Evolutionary conservation across 2,113 vertebrate species (phyloP).

Genomic region (Glaucidium brasilianum): DNA sequence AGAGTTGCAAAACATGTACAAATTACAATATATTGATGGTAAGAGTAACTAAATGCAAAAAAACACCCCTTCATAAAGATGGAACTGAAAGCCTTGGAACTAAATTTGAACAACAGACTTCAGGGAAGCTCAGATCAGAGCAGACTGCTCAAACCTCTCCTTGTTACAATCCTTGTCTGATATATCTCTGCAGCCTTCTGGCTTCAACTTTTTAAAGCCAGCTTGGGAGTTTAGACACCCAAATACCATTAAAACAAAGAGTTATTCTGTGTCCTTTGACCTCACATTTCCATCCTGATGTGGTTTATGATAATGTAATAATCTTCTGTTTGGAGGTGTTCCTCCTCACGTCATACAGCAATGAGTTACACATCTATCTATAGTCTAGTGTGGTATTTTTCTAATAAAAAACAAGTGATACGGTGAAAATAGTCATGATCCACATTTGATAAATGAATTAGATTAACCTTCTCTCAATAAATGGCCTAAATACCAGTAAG

Average conservation of each 20-base stretch:
- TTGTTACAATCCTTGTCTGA: not conserved
- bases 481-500: not conserved
- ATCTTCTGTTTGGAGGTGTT: not conserved
- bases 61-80: fast-evolving
- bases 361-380: not conserved
- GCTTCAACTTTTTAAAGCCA: not conserved
- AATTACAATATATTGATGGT: not conserved
- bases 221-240: not conserved
- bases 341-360: not conserved
- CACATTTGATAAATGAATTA: not conserved
- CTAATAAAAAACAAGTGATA: not conserved
- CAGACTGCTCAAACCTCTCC: not conserved
- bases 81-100: not conserved
- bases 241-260: not conserved
- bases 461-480: not conserved
- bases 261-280: not conserved
- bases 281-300: not conserved
- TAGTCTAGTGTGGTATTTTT: not conserved
- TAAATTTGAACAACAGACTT: not conserved
- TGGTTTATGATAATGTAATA: not conserved
- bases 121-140: not conserved
- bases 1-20: not conserved
- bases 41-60: not conserved
- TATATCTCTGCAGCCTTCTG: not conserved
- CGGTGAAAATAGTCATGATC: not conserved